Conservation (phyloP, 1,140 invertebrate genomes). For the Stegodyphus dumicola region DNA sequence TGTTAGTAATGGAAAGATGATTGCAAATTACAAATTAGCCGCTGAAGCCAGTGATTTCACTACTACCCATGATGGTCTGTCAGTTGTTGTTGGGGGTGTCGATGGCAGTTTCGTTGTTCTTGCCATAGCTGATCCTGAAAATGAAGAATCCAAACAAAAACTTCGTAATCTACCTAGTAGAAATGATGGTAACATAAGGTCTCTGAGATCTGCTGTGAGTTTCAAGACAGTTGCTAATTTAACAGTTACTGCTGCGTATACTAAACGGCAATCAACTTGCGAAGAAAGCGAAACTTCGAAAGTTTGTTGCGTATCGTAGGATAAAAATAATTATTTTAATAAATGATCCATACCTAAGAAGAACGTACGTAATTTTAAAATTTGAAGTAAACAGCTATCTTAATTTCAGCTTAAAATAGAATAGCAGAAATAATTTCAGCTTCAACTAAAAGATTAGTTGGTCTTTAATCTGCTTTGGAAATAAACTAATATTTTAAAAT, state of each 20-base stretch:
- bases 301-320: slow-evolving; percentile 6
- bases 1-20: slow-evolving; percentile 85
- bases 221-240: slow-evolving; percentile 45
- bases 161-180: slow-evolving; percentile 74
- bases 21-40: slow-evolving; percentile 92
- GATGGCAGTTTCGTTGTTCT: slow-evolving; percentile 94
- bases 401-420: no score
- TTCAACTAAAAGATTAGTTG: no score
- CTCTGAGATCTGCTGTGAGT: slow-evolving; percentile 19
- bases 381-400: no score
- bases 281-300: slow-evolving; percentile 36
- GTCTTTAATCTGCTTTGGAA: no score
- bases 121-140: slow-evolving; percentile 84
- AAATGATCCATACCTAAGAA: no score
- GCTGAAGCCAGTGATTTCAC: slow-evolving; percentile 90
- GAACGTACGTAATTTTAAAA: no score
- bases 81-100: slow-evolving; percentile 87
- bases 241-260: slow-evolving; percentile 30
- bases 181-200: slow-evolving; percentile 17
- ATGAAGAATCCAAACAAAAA: slow-evolving; percentile 75
- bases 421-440: no score
- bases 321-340: neutral
- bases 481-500: no score
- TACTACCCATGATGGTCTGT: slow-evolving; percentile 79
- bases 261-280: slow-evolving; percentile 43